Evolutionary conservation across 2,113 vertebrate genomes (phyloP).

Genomic region (Neomonachus schauinslandi): DNA sequence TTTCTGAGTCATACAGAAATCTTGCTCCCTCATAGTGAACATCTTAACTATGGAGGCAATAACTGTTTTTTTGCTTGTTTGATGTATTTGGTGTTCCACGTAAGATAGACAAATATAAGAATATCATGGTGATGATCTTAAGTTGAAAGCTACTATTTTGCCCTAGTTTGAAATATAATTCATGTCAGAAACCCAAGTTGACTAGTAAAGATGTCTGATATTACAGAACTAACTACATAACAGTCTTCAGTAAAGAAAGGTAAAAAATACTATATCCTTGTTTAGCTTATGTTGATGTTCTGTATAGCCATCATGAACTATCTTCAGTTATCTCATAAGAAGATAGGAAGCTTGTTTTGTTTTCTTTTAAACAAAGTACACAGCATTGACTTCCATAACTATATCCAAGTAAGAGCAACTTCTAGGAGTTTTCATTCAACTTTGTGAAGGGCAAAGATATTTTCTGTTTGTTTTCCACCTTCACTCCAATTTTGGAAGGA

Average conservation of each 20-base stretch:
- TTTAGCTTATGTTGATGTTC: not conserved
- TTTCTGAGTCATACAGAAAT: not conserved
- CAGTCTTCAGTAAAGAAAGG: not conserved
- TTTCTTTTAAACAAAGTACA: slow-evolving; percentile 11
- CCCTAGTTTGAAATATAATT: slow-evolving; percentile 14
- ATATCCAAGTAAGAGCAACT: not conserved
- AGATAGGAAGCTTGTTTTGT: not conserved
- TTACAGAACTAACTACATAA: not conserved
- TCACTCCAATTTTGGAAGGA: not conserved
- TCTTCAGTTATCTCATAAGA: not conserved
- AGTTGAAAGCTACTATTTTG: slow-evolving; percentile 25
- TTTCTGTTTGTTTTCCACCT: not conserved
- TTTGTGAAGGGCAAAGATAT: not conserved
- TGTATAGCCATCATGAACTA: not conserved
- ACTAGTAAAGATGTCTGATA: not conserved
- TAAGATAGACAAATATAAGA: not conserved
- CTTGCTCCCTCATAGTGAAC: not conserved
- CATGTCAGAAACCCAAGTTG: not conserved
- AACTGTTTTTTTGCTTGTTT: not conserved
- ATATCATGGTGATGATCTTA: not conserved
- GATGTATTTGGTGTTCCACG: not conserved
- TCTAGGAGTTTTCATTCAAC: not conserved
- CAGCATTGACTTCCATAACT: not conserved
- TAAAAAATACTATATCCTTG: not conserved
- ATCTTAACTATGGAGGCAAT: not conserved